phyloP scores from a whole-genome alignment of 2,797 vertebrate genomes.

The Ispidina lecontei region DNA sequence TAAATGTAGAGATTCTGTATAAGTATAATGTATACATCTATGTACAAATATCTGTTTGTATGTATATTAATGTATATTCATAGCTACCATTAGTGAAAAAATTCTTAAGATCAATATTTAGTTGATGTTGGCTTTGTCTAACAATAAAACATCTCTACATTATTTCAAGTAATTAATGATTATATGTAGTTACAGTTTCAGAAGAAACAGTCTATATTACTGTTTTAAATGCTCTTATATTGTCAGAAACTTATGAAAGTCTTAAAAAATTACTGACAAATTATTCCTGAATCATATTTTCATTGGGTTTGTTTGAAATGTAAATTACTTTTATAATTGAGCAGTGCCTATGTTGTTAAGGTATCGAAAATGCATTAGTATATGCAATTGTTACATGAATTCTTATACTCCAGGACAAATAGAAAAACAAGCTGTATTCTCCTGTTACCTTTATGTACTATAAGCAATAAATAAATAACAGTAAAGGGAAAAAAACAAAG shows the following conservation, averaged over 20 bases:
- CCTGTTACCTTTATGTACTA: not conserved
- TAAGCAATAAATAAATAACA: not conserved
- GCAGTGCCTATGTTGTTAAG: not conserved
- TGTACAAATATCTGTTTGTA: not conserved
- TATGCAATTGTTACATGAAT: not conserved
- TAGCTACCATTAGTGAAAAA: not conserved
- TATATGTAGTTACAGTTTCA: not conserved
- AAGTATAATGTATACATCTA: not conserved
- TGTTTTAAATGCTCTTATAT: not conserved
- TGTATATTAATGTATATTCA: not conserved
- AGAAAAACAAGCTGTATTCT: not conserved
- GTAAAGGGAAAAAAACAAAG: not conserved
- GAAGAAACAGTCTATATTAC: not conserved
- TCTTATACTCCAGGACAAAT: not conserved
- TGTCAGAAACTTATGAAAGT: not conserved
- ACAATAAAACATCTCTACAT: not conserved
- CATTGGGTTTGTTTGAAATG: not conserved
- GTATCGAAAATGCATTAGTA: not conserved
- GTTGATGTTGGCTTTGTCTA: not conserved
- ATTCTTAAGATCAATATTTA: not conserved
- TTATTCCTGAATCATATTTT: not conserved
- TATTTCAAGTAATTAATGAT: not conserved
- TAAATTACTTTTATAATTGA: not conserved
- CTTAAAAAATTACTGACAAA: not conserved
- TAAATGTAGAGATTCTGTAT: not conserved